phyloP scores from a whole-genome alignment of 2,888 invertebrate genomes.

The Chrysolina oricalcia region DNA sequence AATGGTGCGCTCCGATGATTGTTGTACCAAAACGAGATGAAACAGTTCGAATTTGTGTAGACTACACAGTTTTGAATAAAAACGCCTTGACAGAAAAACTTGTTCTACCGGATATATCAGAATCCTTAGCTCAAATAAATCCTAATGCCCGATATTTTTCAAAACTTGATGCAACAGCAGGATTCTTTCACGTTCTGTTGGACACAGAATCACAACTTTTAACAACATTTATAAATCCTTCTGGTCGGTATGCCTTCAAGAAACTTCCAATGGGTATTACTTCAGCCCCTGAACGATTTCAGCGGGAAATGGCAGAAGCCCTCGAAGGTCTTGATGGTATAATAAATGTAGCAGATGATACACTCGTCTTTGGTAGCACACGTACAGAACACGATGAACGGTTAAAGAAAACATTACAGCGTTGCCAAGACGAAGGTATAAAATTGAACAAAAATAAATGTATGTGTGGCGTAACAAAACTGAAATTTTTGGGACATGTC shows the following conservation, averaged over 20 bases:
- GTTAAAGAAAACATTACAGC: background rate
- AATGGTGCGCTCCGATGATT: too few species aligned
- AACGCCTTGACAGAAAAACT: background rate
- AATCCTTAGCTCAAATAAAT: background rate
- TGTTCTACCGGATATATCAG: background rate
- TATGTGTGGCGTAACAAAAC: background rate
- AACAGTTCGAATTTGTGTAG: background rate
- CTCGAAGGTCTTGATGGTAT: background rate
- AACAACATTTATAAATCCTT: background rate
- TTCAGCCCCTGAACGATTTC: background rate
- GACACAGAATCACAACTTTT: background rate
- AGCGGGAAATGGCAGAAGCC: background rate
- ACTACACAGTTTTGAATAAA: background rate
- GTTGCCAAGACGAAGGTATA: background rate
- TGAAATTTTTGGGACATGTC: background rate
- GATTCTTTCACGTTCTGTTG: background rate
- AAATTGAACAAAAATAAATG: background rate
- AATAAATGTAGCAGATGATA: too few species aligned
- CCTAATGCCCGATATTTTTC: background rate
- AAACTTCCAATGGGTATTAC: background rate
- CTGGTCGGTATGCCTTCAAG: background rate
- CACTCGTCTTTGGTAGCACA: conserved; percentile 21
- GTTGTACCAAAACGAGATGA: too few species aligned
- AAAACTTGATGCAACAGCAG: background rate
- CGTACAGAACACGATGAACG: conserved; percentile 40